Evolutionary conservation across 2,888 invertebrate species (phyloP).

Genomic region (Cyclophora albipunctata): DNA sequence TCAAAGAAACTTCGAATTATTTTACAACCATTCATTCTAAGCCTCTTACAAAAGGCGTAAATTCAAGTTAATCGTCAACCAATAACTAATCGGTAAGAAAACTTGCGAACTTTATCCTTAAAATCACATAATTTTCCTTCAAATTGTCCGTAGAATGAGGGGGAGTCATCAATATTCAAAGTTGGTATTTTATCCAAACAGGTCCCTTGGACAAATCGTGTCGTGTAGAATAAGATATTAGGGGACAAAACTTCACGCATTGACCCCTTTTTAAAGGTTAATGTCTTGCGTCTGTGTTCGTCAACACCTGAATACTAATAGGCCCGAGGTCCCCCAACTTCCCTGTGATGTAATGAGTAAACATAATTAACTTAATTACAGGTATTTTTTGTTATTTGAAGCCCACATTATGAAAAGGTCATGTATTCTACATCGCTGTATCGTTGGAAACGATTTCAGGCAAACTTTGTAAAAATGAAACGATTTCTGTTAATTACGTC

Average conservation of each 20-base stretch:
- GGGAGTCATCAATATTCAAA: slow-evolving; percentile 57
- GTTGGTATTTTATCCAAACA: slow-evolving; percentile 53
- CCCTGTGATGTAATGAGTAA: slow-evolving; percentile 20
- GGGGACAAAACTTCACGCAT: slow-evolving; percentile 67
- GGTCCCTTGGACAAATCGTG: slow-evolving; percentile 48
- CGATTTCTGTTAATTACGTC: no score
- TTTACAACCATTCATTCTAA: no score
- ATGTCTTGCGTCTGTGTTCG: slow-evolving; percentile 49
- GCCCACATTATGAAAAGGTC: no score
- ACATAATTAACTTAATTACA: slow-evolving; percentile 16
- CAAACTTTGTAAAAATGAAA: no score
- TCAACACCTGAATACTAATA: slow-evolving; percentile 66
- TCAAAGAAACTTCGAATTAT: no score
- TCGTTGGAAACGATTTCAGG: no score
- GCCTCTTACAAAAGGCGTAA: no score
- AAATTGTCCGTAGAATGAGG: slow-evolving; percentile 49
- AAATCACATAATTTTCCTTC: slow-evolving; percentile 33
- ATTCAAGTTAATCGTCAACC: no score
- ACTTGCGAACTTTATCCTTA: slow-evolving; percentile 9
- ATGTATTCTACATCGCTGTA: no score
- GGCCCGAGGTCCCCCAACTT: slow-evolving; percentile 22
- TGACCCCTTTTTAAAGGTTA: slow-evolving; percentile 74
- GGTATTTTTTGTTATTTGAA: slow-evolving; percentile 5
- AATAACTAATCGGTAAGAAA: no score
- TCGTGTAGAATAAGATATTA: slow-evolving; percentile 66